Evolutionary conservation across 2,888 invertebrate genomes (phyloP), one percentile per base, ranked within the genome.

Genomic region (Harmothoe impar): DNA sequence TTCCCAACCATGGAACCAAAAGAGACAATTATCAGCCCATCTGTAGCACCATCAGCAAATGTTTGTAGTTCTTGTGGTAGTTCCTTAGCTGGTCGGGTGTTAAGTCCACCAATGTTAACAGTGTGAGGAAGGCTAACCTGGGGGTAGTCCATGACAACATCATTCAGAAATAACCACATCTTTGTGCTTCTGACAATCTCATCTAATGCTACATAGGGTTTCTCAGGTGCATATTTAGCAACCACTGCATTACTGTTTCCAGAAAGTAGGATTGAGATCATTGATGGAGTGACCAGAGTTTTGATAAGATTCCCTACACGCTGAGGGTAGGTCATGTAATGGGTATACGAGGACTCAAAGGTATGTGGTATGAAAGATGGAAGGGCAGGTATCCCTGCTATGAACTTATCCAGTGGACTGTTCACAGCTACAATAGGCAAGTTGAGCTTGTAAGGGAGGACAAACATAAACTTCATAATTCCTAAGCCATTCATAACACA

Each of bases 11-110:
- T 5, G n/a, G 68, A 68, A 3, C 89, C 89, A 89, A 89, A 89
- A 5, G 89, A 89, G 12, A 89, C 89, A 43, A 89, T 35, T 1
- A 89, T 68, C n/a, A 89, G 15, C 5, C 89, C 68, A 35, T 68
- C 15, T 68, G 62, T 25, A 20, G 89, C 68, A 31, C 12, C 31
- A 25, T 62, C 62, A n/a, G 72, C 89, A 89, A 89, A 23, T 3
- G 31, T 12, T 1, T 15, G 12, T 20, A 89, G 35, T 25, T 89
- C 33, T 33, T 5, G 23, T 31, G 89, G 89, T 7, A 89, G 68
- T n/a, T 12, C 1, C 15, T 33, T 1, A 68, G 89, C 68, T 33
- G 62, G 68, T 3, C 33, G 31, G 33, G 89, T 72, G 35, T 20
- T 68, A 5, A 89, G 31, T 12, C 89, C 89, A 15, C 89, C 89